Conservation (phyloP, 1,140 invertebrate genomes). For the Bombus confusus region DNA sequence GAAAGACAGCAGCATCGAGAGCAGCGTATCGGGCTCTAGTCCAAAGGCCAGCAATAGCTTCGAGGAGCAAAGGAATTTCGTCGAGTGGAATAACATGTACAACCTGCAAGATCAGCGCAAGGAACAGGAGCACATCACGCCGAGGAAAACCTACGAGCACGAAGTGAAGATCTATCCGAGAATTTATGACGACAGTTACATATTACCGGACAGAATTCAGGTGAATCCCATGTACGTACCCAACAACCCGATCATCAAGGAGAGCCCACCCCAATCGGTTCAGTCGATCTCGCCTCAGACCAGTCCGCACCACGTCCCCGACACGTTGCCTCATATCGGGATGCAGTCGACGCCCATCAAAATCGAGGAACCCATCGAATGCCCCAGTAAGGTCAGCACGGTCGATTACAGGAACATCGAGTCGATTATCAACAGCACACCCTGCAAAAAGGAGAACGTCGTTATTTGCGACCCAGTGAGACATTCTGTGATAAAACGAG, state of each 20-base stretch:
- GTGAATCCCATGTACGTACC: constrained; percentile 66
- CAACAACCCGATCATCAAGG: constrained; percentile 50
- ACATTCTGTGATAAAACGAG: constrained; percentile 80
- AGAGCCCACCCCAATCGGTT: constrained; percentile 18
- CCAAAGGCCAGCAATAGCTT: constrained; percentile 79
- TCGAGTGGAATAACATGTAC: constrained; percentile 81
- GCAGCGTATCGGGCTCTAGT: constrained; percentile 69
- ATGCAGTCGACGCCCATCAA: constrained; percentile 81
- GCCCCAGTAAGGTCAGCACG: constrained; percentile 67
- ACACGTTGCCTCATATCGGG: constrained; percentile 68
- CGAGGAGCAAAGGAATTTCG: constrained; percentile 80
- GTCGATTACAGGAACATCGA: constrained; percentile 81
- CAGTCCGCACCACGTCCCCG: constrained; percentile 68
- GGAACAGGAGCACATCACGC: constrained; percentile 64
- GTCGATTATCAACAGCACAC: constrained; percentile 78
- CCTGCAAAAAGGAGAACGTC: constrained; percentile 72
- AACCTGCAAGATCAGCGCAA: constrained; percentile 72
- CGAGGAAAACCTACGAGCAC: constrained; percentile 67
- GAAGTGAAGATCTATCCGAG: constrained; percentile 71
- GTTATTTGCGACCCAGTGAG: constrained; percentile 67
- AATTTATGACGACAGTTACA: constrained; percentile 77
- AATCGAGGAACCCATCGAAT: constrained; percentile 70
- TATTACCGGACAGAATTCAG: constrained; percentile 72
- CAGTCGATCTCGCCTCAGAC: constrained; percentile 62
- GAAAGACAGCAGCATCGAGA: constrained; percentile 80